Evolutionary conservation across 1,140 invertebrate genomes (phyloP).

Genomic region (Philotrypesis tridentata): DNA sequence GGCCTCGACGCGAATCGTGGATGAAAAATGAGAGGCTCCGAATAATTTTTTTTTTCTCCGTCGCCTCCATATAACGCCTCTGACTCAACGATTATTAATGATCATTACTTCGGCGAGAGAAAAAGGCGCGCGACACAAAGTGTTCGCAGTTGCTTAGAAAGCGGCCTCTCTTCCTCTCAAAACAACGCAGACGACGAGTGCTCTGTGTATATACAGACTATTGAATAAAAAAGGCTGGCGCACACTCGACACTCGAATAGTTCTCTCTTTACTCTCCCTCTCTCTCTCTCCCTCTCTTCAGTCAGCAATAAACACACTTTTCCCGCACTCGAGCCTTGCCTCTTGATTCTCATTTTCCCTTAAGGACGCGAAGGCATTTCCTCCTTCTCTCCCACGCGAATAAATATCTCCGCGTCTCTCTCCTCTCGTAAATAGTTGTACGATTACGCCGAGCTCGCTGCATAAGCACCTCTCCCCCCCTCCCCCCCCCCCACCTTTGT

Average conservation of each 20-base stretch:
- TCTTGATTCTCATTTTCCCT: background rate
- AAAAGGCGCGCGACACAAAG: conserved; percentile 2
- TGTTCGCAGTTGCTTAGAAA: background rate
- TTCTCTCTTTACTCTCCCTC: too few species aligned
- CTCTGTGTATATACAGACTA: background rate
- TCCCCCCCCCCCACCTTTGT: too few species aligned
- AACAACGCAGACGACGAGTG: background rate
- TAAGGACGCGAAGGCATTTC: background rate
- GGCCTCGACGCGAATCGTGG: background rate
- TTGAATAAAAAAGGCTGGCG: background rate
- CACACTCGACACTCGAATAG: too few species aligned
- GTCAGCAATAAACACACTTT: conserved; percentile 30
- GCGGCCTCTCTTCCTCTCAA: background rate
- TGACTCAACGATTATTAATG: conserved; percentile 26
- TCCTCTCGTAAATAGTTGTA: background rate
- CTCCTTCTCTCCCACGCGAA: background rate
- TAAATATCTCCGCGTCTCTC: background rate
- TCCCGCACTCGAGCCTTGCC: background rate
- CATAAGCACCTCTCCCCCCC: too few species aligned
- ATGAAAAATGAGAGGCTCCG: conserved; percentile 36
- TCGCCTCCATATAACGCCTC: background rate
- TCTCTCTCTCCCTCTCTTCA: background rate
- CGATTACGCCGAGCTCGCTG: background rate
- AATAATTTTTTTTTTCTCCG: background rate
- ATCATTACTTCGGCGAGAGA: conserved; percentile 11